A percentile compares a stretch with the other conserved stretches of the same genome.
phyloP scores from a whole-genome alignment of 1,140 invertebrate genomes.

The Dendrolimus kikuchii region DNA sequence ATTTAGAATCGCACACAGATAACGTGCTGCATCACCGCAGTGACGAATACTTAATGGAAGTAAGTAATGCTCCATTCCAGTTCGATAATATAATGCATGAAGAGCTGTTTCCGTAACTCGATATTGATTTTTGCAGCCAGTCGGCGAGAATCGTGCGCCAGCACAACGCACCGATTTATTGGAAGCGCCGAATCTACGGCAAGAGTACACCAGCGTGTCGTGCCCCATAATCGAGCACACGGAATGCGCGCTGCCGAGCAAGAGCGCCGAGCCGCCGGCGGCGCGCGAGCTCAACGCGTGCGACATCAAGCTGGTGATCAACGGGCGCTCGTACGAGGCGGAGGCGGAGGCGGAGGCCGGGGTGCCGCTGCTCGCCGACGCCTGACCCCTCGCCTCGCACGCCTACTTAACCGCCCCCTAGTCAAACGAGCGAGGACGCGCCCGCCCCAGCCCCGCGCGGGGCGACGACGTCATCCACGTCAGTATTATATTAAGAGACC shows the following conservation, averaged over 20 bases:
- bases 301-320: constrained; percentile 54
- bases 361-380: constrained; percentile 56
- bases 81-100: not conserved
- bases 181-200: constrained; percentile 48
- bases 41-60: constrained; percentile 75
- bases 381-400: constrained; percentile 15
- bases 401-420: constrained; percentile 6
- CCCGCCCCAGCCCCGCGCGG: constrained; percentile 1
- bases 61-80: constrained; percentile 22
- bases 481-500: constrained; percentile 65
- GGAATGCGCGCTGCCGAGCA: constrained; percentile 14
- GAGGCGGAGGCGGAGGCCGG: constrained; percentile 38
- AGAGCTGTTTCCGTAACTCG: not conserved
- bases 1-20: constrained; percentile 76
- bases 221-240: constrained; percentile 59
- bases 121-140: constrained; percentile 25
- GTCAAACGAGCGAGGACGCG: not conserved
- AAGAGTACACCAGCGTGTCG: constrained; percentile 59
- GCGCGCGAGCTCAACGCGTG: constrained; percentile 19
- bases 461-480: constrained; percentile 43
- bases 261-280: constrained; percentile 1
- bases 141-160: constrained; percentile 40
- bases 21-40: constrained; percentile 68
- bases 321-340: constrained; percentile 35
- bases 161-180: constrained; percentile 36